These are phyloP conservation scores for Stenchaetothrips biformis DNA, from an alignment of 2,888 invertebrate species.

Conservation along the genomic window DNA sequence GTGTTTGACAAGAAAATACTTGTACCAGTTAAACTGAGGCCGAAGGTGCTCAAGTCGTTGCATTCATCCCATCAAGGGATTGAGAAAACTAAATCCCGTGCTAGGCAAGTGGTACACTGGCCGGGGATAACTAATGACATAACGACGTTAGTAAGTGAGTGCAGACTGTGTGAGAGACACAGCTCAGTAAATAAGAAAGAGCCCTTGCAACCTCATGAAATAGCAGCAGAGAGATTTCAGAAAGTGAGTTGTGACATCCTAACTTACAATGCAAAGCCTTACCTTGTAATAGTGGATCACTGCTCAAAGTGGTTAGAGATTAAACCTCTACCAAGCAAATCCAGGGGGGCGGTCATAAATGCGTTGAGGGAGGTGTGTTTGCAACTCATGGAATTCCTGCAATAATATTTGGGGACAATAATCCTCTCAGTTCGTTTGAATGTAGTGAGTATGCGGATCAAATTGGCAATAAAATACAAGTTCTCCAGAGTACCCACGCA, in stretches of 20 bases:
- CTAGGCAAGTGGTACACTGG: background rate
- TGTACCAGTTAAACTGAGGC: background rate
- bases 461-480: too few relatives aligned
- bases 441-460: too few relatives aligned
- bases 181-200: constrained; percentile 30
- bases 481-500: too few relatives aligned
- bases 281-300: background rate
- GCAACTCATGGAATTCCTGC: background rate
- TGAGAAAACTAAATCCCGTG: background rate
- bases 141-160: constrained; percentile 30
- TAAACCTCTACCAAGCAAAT: background rate
- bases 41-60: background rate
- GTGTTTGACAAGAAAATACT: background rate
- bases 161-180: constrained; percentile 32
- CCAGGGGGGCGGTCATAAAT: background rate
- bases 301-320: background rate
- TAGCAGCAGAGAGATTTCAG: constrained; percentile 32
- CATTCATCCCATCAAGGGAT: background rate
- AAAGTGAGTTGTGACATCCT: constrained; percentile 31
- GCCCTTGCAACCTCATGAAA: constrained; percentile 32
- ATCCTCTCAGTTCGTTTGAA: background rate
- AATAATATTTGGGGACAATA: background rate
- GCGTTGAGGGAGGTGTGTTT: background rate
- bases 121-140: constrained; percentile 31
- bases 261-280: background rate